Evolutionary conservation across 2,113 vertebrate species (phyloP).

Genomic region (Otolemur garnettii): DNA sequence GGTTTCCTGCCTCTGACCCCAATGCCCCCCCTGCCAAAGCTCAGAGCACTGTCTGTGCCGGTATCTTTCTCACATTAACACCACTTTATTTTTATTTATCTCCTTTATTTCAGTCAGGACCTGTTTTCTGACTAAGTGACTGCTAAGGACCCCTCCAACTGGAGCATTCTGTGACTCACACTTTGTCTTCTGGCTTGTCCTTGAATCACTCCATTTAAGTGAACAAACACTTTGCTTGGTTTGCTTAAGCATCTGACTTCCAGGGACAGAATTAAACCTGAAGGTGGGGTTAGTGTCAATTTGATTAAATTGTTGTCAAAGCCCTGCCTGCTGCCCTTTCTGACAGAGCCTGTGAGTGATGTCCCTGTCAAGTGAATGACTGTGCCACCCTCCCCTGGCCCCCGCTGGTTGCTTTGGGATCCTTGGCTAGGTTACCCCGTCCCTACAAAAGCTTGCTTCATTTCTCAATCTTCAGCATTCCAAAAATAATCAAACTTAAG

Average conservation of each 20-base stretch:
- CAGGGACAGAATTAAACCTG: slow-evolving; percentile 32
- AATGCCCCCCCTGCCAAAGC: background rate
- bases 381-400: too few species aligned
- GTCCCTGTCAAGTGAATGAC: background rate
- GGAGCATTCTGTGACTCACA: background rate
- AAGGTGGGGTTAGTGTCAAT: background rate
- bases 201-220: slow-evolving; percentile 28
- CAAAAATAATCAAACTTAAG: slow-evolving; percentile 23
- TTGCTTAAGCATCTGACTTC: slow-evolving; percentile 58
- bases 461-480: slow-evolving; percentile 8
- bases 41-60: background rate
- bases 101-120: slow-evolving; percentile 45
- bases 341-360: background rate
- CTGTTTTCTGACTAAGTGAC: background rate
- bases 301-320: slow-evolving; percentile 1
- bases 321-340: background rate
- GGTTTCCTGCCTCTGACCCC: background rate
- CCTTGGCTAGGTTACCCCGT: too few species aligned
- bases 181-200: slow-evolving; percentile 30
- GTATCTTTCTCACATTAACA: background rate
- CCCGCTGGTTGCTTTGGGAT: background rate
- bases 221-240: slow-evolving; percentile 51
- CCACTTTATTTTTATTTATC: slow-evolving; percentile 34
- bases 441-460: background rate
- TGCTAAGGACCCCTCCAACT: background rate